A percentile compares a stretch with the other conserved stretches of the same genome.
Conservation (phyloP, 2,113 vertebrate genomes). For the Hemicordylus capensis region DNA sequence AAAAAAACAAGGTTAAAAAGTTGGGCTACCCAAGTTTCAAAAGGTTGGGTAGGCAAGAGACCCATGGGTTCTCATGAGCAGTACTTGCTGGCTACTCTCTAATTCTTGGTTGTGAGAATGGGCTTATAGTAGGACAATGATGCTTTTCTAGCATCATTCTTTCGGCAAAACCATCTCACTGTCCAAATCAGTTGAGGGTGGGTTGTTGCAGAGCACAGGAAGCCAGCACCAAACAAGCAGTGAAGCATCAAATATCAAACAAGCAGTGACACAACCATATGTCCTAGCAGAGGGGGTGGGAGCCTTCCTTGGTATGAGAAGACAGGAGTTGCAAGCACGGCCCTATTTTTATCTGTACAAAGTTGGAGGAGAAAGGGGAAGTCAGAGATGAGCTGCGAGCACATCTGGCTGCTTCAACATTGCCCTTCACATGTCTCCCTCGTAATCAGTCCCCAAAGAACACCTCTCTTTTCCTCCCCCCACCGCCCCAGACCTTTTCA, state of each 20-base stretch:
- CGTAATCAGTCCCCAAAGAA: too few relatives aligned
- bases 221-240: neutral
- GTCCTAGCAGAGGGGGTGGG: neutral
- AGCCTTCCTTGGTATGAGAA: neutral
- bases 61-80: too few relatives aligned
- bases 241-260: too few relatives aligned
- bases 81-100: too few relatives aligned
- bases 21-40: too few relatives aligned
- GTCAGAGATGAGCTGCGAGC: neutral
- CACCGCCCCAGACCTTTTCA: slow-evolving; percentile 26
- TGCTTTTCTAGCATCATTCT: neutral
- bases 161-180: neutral
- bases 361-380: neutral
- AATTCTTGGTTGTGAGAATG: too few relatives aligned
- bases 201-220: neutral
- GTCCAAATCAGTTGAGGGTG: neutral
- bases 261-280: neutral
- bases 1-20: too few relatives aligned
- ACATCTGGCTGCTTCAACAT: neutral
- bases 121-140: neutral
- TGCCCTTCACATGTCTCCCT: neutral
- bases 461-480: slow-evolving; percentile 15
- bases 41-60: too few relatives aligned
- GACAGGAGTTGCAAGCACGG: too few relatives aligned
- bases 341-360: neutral